Percentiles rank a stretch among this genome's conserved stretches.
Conservation (phyloP, 1,140 invertebrate species). For the Leptinotarsa lineolata region DNA sequence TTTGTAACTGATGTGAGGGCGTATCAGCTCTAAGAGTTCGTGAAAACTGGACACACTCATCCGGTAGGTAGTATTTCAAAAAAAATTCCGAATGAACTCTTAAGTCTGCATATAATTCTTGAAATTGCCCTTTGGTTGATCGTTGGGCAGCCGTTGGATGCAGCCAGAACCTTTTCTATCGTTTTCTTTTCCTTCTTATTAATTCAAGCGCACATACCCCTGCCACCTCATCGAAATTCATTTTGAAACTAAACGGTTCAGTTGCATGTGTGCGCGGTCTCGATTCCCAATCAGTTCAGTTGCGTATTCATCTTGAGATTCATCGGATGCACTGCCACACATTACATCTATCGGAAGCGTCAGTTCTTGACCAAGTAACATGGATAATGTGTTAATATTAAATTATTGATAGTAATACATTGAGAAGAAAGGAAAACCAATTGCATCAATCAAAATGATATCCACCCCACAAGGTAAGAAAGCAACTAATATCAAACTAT, state of each 20-base stretch:
- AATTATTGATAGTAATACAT: too few species aligned
- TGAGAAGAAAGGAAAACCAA: too few species aligned
- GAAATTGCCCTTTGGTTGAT: neutral
- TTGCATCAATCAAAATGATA: too few species aligned
- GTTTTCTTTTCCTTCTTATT: neutral
- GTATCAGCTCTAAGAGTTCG: neutral
- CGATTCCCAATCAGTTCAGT: neutral
- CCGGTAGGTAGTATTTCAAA: too few species aligned
- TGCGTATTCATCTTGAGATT: too few species aligned
- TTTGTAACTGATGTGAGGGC: neutral
- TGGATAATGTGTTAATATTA: too few species aligned
- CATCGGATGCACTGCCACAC: too few species aligned
- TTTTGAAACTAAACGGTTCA: neutral
- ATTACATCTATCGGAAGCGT: too few species aligned
- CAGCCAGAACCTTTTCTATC: neutral
- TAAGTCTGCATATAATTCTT: neutral
- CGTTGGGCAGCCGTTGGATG: neutral
- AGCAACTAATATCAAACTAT: too few species aligned
- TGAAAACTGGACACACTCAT: slow-evolving; percentile 7
- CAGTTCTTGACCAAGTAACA: too few species aligned
- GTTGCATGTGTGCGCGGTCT: neutral
- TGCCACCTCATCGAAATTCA: neutral
- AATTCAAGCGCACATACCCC: neutral
- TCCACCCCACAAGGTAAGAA: too few species aligned
- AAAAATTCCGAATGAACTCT: neutral